Percentiles rank a stretch among this genome's conserved stretches.
Conservation (phyloP, 1,140 invertebrate species). For the Orchestia grillus region DNA sequence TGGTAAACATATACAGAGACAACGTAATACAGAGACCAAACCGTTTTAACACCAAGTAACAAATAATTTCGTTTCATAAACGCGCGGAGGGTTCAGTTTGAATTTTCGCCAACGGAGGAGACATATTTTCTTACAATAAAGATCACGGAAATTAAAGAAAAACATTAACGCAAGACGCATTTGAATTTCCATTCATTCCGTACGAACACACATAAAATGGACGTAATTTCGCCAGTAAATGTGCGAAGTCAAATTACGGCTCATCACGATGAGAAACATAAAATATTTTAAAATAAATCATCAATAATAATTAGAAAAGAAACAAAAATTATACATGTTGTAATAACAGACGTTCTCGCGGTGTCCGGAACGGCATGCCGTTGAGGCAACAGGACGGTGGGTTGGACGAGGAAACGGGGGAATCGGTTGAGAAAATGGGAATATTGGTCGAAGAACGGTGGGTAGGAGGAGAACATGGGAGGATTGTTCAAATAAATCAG, state of each 20-base stretch:
- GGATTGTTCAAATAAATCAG: neutral
- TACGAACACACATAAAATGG: neutral
- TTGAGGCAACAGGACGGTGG: neutral
- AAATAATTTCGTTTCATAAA: neutral
- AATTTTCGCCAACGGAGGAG: neutral
- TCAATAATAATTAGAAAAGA: neutral
- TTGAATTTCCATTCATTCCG: neutral
- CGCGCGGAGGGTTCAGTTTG: neutral
- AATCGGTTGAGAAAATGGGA: neutral
- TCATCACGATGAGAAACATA: neutral
- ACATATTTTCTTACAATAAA: neutral
- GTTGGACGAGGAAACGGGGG: neutral
- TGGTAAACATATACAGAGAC: no score
- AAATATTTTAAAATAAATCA: neutral
- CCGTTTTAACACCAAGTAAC: neutral
- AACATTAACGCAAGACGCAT: neutral
- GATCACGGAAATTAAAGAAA: neutral
- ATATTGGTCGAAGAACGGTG: neutral
- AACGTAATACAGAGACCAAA: no score
- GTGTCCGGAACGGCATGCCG: neutral
- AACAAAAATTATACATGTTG: neutral
- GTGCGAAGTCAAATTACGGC: neutral
- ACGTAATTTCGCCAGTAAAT: neutral
- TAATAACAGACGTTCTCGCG: neutral
- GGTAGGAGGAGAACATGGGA: neutral